Evolutionary conservation across 2,888 invertebrate genomes (phyloP).

Genomic region (Tholera decimalis): DNA sequence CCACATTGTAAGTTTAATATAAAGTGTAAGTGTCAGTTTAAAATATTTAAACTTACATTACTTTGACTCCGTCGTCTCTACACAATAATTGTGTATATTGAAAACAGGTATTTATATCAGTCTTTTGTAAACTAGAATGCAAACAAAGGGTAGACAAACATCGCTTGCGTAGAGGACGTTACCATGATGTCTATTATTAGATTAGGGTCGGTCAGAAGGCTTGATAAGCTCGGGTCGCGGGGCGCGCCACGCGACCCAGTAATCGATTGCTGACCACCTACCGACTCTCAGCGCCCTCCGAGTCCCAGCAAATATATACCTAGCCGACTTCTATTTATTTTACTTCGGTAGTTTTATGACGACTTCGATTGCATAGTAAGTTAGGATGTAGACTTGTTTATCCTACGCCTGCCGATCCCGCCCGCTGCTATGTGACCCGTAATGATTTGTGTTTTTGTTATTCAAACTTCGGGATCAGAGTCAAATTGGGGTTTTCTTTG

Average conservation of each 20-base stretch:
- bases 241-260: conserved; percentile 78
- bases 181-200: conserved; percentile 81
- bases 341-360: conserved; percentile 67
- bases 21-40: no score
- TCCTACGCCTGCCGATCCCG: conserved; percentile 17
- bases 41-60: conserved; percentile 7
- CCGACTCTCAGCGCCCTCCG: conserved; percentile 65
- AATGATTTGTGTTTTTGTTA: conserved; percentile 54
- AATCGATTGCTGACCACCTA: conserved; percentile 76
- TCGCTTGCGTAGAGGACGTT: conserved; percentile 64
- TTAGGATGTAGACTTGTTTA: conserved; percentile 53
- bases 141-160: conserved; percentile 60
- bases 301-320: conserved; percentile 61
- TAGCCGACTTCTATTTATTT: conserved; percentile 64
- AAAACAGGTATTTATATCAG: conserved; percentile 15
- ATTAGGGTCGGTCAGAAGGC: conserved; percentile 81
- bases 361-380: conserved; percentile 59
- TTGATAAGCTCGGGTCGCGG: conserved; percentile 77
- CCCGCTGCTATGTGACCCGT: conserved; percentile 38
- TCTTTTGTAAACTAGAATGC: conserved; percentile 48
- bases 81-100: neutral
- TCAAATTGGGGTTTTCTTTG: conserved; percentile 1
- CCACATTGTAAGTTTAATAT: no score
- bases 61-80: neutral
- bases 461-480: conserved; percentile 28